Conservation (phyloP, 2,888 invertebrate genomes). For the Heteromyza rotundicornis region DNA sequence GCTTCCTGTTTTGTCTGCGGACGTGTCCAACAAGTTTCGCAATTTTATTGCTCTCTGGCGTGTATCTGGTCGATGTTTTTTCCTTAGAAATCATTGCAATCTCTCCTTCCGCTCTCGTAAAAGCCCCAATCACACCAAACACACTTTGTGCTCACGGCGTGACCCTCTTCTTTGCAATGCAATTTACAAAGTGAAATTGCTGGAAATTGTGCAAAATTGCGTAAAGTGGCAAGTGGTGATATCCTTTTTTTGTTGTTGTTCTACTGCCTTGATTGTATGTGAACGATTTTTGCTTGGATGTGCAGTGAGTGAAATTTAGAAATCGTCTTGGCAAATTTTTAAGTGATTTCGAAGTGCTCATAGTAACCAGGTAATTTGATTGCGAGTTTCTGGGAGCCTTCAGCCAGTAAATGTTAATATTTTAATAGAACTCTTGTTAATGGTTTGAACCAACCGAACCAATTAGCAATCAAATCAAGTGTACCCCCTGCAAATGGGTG, state of each 20-base stretch:
- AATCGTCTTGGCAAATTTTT: no score
- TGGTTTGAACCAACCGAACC: no score
- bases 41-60: slow-evolving; percentile 20
- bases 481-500: not conserved
- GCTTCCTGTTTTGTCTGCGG: not conserved
- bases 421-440: no score
- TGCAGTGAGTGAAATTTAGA: no score
- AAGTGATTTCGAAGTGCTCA: no score
- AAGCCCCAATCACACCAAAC: not conserved
- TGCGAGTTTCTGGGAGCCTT: no score
- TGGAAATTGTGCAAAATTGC: slow-evolving; percentile 33
- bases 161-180: slow-evolving; percentile 1
- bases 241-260: slow-evolving; percentile 18
- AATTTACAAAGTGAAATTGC: slow-evolving; percentile 23
- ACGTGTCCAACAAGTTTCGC: slow-evolving; percentile 13
- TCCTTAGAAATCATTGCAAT: not conserved
- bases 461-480: no score
- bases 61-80: not conserved
- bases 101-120: not conserved
- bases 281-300: no score
- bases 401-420: no score
- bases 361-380: no score
- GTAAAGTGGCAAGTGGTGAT: slow-evolving; percentile 27
- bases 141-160: no score
- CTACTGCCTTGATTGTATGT: no score